Percentiles rank a stretch among this genome's conserved stretches.
Conservation (phyloP, 2,888 invertebrate species). For the Chelonus formosanus region DNA sequence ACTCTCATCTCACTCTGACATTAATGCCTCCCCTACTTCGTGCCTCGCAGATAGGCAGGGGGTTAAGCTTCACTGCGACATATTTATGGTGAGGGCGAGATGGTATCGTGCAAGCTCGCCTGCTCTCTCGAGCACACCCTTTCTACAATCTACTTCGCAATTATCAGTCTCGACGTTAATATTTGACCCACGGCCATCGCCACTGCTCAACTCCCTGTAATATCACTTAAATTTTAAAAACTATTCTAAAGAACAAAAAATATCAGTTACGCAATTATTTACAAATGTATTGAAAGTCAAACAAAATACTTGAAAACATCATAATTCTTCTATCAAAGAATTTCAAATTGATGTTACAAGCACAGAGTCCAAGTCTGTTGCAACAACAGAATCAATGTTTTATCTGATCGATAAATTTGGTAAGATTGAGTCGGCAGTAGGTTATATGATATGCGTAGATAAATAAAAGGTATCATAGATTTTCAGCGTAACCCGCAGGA, state of each 20-base stretch:
- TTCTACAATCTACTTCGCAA: conserved; percentile 63
- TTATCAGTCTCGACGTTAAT: conserved; percentile 64
- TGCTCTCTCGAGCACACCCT: conserved; percentile 46
- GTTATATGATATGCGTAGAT: conserved; percentile 47
- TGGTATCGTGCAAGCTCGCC: conserved; percentile 52
- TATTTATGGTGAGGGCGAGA: conserved; percentile 66
- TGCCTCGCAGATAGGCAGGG: conserved; percentile 63
- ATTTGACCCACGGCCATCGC: conserved; percentile 58
- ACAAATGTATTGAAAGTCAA: too few relatives aligned
- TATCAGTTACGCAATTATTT: too few relatives aligned
- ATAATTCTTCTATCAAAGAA: too few relatives aligned
- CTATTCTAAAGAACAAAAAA: too few relatives aligned
- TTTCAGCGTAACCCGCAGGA: conserved; percentile 65
- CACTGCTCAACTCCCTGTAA: not conserved
- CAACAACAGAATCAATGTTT: not conserved
- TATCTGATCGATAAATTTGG: not conserved
- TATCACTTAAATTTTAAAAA: not conserved
- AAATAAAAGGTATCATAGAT: conserved; percentile 65
- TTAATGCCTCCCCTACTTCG: conserved; percentile 64
- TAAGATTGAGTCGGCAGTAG: conserved; percentile 1
- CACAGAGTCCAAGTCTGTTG: too few relatives aligned
- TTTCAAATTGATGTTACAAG: too few relatives aligned
- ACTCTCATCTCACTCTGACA: conserved; percentile 64
- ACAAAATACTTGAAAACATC: too few relatives aligned
- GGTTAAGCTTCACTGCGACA: conserved; percentile 65